These are phyloP conservation scores for Gila orcuttii DNA, from an alignment of 2,113 vertebrate genomes.

Conservation along the genomic window DNA sequence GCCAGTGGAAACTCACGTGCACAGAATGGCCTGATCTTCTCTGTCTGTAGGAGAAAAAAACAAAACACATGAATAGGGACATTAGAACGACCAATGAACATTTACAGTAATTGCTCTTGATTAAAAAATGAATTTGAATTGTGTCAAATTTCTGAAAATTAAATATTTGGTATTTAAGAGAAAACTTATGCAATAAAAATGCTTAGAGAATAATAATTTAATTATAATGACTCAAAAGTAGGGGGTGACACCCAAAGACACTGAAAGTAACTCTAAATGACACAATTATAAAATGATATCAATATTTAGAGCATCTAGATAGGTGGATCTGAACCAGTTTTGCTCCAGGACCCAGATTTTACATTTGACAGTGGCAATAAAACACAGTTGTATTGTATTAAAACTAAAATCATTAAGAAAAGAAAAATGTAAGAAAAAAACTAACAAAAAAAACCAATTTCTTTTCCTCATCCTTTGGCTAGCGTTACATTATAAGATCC, in stretches of 20 bases:
- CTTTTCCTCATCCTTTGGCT: too few species aligned
- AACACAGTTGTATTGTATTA: too few species aligned
- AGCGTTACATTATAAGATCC: too few species aligned
- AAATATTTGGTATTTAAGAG: not conserved
- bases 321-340: too few species aligned
- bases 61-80: not conserved
- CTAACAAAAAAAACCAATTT: too few species aligned
- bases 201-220: not conserved
- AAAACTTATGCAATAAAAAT: not conserved
- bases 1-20: slow-evolving; percentile 84
- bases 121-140: not conserved
- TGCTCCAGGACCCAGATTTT: too few species aligned
- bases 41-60: slow-evolving; percentile 75
- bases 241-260: not conserved
- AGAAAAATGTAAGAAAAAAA: too few species aligned
- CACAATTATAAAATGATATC: not conserved
- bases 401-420: too few species aligned
- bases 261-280: not conserved
- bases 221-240: not conserved
- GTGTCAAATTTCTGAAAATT: not conserved
- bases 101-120: not conserved
- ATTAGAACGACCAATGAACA: not conserved
- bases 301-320: not conserved
- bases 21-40: slow-evolving; percentile 91
- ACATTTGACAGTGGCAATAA: too few species aligned